Evolutionary conservation across 2,888 invertebrate genomes (phyloP).

Genomic region (Noctua comes): DNA sequence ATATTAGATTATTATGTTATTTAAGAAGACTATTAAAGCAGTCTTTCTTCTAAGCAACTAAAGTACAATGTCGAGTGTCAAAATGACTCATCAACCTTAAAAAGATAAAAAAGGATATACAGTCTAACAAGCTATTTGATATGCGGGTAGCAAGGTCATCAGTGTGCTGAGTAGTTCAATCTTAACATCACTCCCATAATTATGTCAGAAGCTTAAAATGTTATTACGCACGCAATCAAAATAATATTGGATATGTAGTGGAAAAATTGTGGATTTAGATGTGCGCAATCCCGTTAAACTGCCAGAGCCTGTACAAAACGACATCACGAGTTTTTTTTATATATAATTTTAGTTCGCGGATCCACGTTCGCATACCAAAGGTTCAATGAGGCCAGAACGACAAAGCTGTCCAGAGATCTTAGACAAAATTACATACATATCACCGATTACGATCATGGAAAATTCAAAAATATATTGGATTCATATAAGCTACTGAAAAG

Average conservation of each 20-base stretch:
- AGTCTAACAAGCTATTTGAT: not conserved
- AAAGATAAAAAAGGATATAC: not conserved
- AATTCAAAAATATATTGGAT: not conserved
- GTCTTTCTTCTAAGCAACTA: not conserved
- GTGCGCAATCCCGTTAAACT: too few relatives aligned
- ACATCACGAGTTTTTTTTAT: too few relatives aligned
- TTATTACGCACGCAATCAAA: not conserved
- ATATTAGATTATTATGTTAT: not conserved
- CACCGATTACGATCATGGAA: not conserved
- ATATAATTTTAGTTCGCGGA: too few relatives aligned
- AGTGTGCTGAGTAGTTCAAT: too few relatives aligned
- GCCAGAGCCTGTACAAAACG: too few relatives aligned
- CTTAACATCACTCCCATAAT: not conserved
- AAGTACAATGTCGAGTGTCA: not conserved
- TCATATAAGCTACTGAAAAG: not conserved
- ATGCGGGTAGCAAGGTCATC: not conserved
- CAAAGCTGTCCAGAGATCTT: not conserved
- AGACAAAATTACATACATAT: not conserved
- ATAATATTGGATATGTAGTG: too few relatives aligned
- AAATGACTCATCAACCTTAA: not conserved
- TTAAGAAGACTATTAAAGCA: not conserved
- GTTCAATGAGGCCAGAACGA: not conserved
- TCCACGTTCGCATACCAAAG: too few relatives aligned
- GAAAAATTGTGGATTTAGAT: too few relatives aligned
- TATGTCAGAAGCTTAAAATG: not conserved